phyloP scores from a whole-genome alignment of 53 echinoderm and acorn worm genomes.

The Astropecten irregularis region DNA sequence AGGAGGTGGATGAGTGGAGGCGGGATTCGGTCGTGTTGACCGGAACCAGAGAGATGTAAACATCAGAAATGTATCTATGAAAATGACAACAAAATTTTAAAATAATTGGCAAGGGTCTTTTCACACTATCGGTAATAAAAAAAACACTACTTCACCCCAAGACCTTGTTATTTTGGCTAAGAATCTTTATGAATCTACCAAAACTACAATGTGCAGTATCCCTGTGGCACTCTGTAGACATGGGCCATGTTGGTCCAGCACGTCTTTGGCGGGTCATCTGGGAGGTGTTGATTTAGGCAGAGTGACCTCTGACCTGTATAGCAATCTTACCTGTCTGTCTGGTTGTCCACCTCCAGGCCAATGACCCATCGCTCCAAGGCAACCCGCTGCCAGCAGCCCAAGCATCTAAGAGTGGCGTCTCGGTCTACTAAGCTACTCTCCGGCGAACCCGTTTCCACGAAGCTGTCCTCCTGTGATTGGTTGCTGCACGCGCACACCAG shows the following conservation, averaged over 20 bases:
- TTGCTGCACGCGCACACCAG: constrained; percentile 60
- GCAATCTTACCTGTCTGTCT: constrained; percentile 30
- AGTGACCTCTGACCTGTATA: too few relatives aligned
- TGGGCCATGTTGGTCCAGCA: too few relatives aligned
- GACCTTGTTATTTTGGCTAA: too few relatives aligned
- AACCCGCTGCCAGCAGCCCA: constrained; percentile 52
- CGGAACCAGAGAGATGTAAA: constrained; percentile 37
- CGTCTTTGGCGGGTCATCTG: too few relatives aligned
- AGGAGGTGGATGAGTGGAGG: neutral
- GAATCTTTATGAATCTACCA: too few relatives aligned
- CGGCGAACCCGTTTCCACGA: neutral
- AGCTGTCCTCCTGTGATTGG: neutral
- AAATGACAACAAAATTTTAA: neutral
- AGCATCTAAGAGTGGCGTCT: neutral
- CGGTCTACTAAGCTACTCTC: neutral
- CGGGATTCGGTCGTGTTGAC: neutral
- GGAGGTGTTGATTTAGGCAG: too few relatives aligned
- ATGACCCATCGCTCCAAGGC: constrained; percentile 43
- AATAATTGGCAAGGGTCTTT: too few relatives aligned
- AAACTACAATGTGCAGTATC: too few relatives aligned
- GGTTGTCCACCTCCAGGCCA: constrained; percentile 39
- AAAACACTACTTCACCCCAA: too few relatives aligned
- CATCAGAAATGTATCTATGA: constrained; percentile 13
- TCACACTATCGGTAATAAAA: too few relatives aligned
- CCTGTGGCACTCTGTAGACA: too few relatives aligned